Evolutionary conservation across 1,140 invertebrate species (phyloP).

Genomic region (Arion vulgaris): DNA sequence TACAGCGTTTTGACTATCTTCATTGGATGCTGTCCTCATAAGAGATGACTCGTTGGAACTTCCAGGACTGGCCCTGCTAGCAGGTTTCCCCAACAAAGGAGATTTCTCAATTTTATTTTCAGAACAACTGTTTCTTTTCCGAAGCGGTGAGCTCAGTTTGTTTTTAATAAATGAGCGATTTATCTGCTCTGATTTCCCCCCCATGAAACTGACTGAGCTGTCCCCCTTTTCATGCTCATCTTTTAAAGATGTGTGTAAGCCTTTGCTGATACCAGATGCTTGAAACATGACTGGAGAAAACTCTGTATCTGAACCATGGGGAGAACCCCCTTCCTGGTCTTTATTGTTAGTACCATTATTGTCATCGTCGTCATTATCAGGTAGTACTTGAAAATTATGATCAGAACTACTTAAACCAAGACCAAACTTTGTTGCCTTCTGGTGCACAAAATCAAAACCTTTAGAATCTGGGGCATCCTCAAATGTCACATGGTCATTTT

Average conservation of each 20-base stretch:
- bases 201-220: background rate
- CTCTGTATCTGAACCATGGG: background rate
- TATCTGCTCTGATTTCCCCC: background rate
- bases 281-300: background rate
- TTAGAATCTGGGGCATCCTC: background rate
- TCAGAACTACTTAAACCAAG: slow-evolving; percentile 21
- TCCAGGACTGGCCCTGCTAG: background rate
- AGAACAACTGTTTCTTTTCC: background rate
- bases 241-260: background rate
- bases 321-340: background rate
- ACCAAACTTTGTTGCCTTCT: slow-evolving; percentile 26
- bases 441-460: slow-evolving; percentile 15
- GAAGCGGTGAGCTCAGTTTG: slow-evolving; percentile 8
- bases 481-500: slow-evolving; percentile 1
- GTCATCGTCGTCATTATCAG: slow-evolving; percentile 14
- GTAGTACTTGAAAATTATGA: background rate
- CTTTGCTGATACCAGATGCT: background rate
- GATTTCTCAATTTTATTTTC: slow-evolving; percentile 19
- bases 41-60: background rate
- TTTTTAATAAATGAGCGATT: slow-evolving; percentile 19
- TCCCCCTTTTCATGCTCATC: background rate
- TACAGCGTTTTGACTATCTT: background rate
- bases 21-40: background rate
- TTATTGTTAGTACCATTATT: background rate
- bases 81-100: slow-evolving; percentile 4